phyloP scores from a whole-genome alignment of 1,140 invertebrate genomes.

The Drosophila rhopaloa region DNA sequence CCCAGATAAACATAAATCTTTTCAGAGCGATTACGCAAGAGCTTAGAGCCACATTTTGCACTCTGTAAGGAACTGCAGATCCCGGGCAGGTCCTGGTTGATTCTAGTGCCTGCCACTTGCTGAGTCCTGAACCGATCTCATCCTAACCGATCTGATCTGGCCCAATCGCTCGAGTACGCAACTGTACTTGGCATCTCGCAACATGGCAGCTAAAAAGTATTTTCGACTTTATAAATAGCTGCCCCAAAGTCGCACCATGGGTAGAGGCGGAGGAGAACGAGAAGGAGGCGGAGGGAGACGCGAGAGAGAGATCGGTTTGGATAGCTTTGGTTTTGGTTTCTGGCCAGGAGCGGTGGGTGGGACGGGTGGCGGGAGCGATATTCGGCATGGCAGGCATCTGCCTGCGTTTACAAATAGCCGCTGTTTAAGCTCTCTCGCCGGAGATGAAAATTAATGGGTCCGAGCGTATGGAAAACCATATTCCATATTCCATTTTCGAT shows the following conservation, averaged over 20 bases:
- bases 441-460: slow-evolving; percentile 54
- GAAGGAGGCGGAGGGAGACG: slow-evolving; percentile 1
- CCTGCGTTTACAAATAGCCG: slow-evolving; percentile 48
- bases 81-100: neutral
- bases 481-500: slow-evolving; percentile 40
- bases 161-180: slow-evolving; percentile 46
- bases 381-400: slow-evolving; percentile 16
- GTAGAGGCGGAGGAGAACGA: neutral
- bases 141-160: slow-evolving; percentile 31
- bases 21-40: no score
- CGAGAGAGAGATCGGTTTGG: slow-evolving; percentile 48
- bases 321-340: slow-evolving; percentile 26
- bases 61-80: no score
- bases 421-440: slow-evolving; percentile 57
- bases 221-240: slow-evolving; percentile 79
- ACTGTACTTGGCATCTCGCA: slow-evolving; percentile 70
- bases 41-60: no score
- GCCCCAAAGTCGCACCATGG: slow-evolving; percentile 38
- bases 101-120: neutral
- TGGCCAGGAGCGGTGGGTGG: slow-evolving; percentile 37
- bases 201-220: slow-evolving; percentile 71
- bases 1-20: no score
- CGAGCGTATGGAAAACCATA: slow-evolving; percentile 26
- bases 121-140: slow-evolving; percentile 1
- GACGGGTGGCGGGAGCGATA: neutral